Conservation (phyloP, 1,140 invertebrate genomes). For the Episyrphus balteatus region DNA sequence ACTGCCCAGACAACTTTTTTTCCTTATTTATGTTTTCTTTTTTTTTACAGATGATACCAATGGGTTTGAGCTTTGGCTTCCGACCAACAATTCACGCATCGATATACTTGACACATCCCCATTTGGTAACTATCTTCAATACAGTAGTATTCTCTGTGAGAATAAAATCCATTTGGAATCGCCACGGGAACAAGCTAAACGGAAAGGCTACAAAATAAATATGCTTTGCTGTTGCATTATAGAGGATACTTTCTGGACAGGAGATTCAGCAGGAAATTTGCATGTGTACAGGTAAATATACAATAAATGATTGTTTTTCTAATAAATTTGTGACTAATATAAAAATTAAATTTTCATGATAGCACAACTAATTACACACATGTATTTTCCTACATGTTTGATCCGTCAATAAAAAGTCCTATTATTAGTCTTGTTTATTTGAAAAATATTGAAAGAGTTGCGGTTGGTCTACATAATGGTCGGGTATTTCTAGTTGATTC, state of each 20-base stretch:
- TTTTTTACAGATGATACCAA: conserved; percentile 16
- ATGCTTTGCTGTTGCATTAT: conserved; percentile 47
- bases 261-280: conserved; percentile 67
- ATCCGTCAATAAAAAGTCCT: conserved; percentile 41
- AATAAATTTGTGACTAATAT: neutral
- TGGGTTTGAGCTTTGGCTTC: conserved; percentile 56
- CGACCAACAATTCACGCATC: conserved; percentile 56
- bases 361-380: conserved; percentile 42
- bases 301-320: too few species aligned
- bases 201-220: conserved; percentile 21
- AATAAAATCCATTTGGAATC: conserved; percentile 18
- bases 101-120: conserved; percentile 51
- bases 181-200: conserved; percentile 18
- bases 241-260: conserved; percentile 64
- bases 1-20: too few species aligned
- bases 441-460: conserved; percentile 53
- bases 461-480: conserved; percentile 60
- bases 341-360: conserved; percentile 11
- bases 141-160: conserved; percentile 24
- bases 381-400: conserved; percentile 46
- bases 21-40: neutral
- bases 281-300: conserved; percentile 58
- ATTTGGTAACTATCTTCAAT: conserved; percentile 37
- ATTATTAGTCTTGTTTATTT: conserved; percentile 55
- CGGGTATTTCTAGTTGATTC: conserved; percentile 60